These are phyloP conservation scores for Trachelus troglodyta DNA, from an alignment of 2,888 invertebrate genomes.

Conservation along the genomic window DNA sequence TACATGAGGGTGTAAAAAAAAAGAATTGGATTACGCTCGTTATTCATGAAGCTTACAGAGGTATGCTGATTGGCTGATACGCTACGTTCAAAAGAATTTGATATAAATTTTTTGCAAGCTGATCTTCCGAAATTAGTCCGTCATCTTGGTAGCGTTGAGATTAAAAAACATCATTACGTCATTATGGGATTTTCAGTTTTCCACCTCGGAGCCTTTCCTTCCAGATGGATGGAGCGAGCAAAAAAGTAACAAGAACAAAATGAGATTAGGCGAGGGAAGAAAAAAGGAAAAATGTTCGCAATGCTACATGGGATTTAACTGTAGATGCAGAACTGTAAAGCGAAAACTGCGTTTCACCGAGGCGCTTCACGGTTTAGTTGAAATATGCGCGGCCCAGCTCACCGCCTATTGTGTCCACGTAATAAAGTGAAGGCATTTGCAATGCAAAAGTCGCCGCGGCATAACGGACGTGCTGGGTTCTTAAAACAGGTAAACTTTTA, in stretches of 20 bases:
- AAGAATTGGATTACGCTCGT: neutral
- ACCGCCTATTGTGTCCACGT: slow-evolving; percentile 44
- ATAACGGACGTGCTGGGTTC: neutral
- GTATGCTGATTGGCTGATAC: neutral
- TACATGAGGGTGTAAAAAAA: neutral
- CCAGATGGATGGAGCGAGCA: neutral
- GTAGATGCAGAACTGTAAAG: slow-evolving; percentile 20
- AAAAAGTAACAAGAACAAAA: neutral
- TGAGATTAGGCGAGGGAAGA: neutral
- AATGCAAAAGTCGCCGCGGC: slow-evolving; percentile 42
- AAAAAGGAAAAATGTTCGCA: neutral
- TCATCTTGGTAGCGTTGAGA: neutral
- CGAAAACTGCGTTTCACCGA: slow-evolving; percentile 28
- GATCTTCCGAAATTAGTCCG: neutral
- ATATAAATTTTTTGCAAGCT: neutral
- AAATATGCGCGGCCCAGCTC: slow-evolving; percentile 37
- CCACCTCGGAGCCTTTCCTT: neutral
- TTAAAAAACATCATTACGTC: neutral
- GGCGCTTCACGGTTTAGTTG: neutral
- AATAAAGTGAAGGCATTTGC: slow-evolving; percentile 55
- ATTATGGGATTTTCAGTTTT: neutral
- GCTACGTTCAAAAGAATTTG: neutral
- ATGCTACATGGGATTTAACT: slow-evolving; percentile 15
- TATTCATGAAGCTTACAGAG: neutral
- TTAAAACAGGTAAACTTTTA: neutral